These are phyloP conservation scores for Rhinolophus sinicus DNA, from an alignment of 2,113 vertebrate species.

Conservation along the genomic window DNA sequence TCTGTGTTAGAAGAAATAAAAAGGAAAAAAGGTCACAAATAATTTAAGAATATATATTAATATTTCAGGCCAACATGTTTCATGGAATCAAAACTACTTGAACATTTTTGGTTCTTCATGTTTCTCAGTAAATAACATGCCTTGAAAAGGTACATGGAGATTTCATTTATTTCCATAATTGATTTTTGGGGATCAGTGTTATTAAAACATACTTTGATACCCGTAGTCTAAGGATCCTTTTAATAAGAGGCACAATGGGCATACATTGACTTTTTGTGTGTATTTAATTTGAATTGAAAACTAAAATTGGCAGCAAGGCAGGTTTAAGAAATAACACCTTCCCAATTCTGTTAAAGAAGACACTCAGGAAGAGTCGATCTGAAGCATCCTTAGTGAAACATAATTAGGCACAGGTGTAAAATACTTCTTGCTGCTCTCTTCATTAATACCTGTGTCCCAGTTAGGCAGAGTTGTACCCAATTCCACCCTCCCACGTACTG, in stretches of 20 bases:
- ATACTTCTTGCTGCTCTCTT: not conserved
- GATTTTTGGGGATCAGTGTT: slow-evolving; percentile 44
- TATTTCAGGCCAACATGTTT: slow-evolving; percentile 49
- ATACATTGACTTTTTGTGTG: slow-evolving; percentile 24
- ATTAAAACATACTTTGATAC: slow-evolving; percentile 52
- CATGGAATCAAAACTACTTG: slow-evolving; percentile 11
- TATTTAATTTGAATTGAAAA: slow-evolving; percentile 54
- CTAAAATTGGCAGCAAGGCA: slow-evolving; percentile 43
- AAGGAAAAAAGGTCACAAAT: slow-evolving; percentile 57
- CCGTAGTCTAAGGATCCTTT: slow-evolving; percentile 7
- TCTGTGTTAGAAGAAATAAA: slow-evolving; percentile 56
- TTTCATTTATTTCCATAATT: slow-evolving; percentile 63
- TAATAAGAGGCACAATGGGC: slow-evolving; percentile 22
- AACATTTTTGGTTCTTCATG: not conserved
- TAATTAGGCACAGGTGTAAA: not conserved
- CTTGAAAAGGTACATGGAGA: slow-evolving; percentile 22
- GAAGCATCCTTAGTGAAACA: slow-evolving; percentile 1
- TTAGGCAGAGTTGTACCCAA: not conserved
- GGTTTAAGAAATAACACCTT: slow-evolving; percentile 48
- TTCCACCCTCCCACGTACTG: not conserved
- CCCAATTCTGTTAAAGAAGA: slow-evolving; percentile 40
- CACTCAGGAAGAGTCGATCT: slow-evolving; percentile 12
- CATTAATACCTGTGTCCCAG: not conserved
- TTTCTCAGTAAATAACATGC: not conserved
- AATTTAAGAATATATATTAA: slow-evolving; percentile 68